Evolutionary conservation across 1,140 invertebrate genomes (phyloP), one percentile per base, ranked within the genome.

Genomic region (Dreissena rostriformis): DNA sequence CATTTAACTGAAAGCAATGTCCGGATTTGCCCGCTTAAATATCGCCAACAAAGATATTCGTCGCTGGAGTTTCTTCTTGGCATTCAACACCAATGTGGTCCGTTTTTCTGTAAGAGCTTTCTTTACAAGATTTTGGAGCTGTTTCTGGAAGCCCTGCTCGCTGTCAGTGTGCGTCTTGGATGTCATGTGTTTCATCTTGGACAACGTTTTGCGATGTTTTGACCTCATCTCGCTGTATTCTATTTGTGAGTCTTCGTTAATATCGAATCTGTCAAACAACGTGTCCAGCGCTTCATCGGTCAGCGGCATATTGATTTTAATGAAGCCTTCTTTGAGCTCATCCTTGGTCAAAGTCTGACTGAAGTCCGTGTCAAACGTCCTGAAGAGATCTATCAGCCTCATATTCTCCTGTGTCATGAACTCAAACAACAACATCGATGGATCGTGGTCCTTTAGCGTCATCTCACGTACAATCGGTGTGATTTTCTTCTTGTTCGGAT

Each of bases 371-470:
- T 90, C 89, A 52, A 90, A 83, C 2, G 65, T 76, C 28, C 84
- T 67, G 73, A 90, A 90, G 17, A 90, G 61, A 52, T 90, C 89
- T 52, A 88, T 83, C 19, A 90, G 68, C 14, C 89, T 79, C 11
- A 90, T 51, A 75, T 86, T 86, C 55, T 90, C 84, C 55, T 88
- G 89, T 65, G 82, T 86, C 89, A 90, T 90, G 70, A 87, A 87
- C 84, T 90, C 87, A 85, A 88, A 90, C 39, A 90, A 74, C 0
- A 90, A 53, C 71, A 86, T 65, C 6, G 87, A 61, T 12, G 89
- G 87, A 53, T 90, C 87, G 52, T 84, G 86, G 49, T 86, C 82
- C n/a, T 88, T 66, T 51, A 89, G 22, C n/a, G 81, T 80, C 17
- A 55, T 78, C 49, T 82, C 53, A 10, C 78, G 63, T 0, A 73